These are phyloP conservation scores for Notothenia rossii DNA, from an alignment of 2,113 vertebrate genomes.

Conservation along the genomic window DNA sequence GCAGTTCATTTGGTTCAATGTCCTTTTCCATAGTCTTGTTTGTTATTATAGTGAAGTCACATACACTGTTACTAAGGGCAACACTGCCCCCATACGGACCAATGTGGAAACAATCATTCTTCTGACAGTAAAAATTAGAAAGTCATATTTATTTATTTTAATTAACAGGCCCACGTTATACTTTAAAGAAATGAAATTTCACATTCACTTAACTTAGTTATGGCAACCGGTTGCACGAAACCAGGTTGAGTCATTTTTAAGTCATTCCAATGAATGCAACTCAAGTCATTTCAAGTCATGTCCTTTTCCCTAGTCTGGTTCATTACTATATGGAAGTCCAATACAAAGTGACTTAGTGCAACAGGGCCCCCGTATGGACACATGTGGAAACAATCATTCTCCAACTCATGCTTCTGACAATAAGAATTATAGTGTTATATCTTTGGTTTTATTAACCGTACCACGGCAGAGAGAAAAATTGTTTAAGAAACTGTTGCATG, in stretches of 20 bases:
- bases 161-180: neutral
- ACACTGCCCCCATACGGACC: constrained; percentile 59
- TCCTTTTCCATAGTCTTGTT: neutral
- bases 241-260: too few relatives aligned
- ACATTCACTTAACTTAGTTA: too few relatives aligned
- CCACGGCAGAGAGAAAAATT: neutral
- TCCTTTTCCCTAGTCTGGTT: too few relatives aligned
- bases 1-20: too few relatives aligned
- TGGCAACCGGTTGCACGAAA: too few relatives aligned
- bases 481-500: too few relatives aligned
- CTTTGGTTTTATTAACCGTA: neutral
- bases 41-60: neutral
- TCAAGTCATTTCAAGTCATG: too few relatives aligned
- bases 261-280: too few relatives aligned
- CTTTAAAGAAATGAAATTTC: too few relatives aligned
- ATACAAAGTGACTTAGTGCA: too few relatives aligned
- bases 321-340: too few relatives aligned
- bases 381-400: neutral
- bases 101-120: neutral
- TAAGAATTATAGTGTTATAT: neutral
- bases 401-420: neutral
- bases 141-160: neutral
- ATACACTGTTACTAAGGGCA: neutral
- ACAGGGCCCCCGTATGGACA: too few relatives aligned
- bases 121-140: neutral